A percentile compares a stretch with the other conserved stretches of the same genome.
phyloP scores from a whole-genome alignment of 2,113 vertebrate species.

The Bubo bubo region DNA sequence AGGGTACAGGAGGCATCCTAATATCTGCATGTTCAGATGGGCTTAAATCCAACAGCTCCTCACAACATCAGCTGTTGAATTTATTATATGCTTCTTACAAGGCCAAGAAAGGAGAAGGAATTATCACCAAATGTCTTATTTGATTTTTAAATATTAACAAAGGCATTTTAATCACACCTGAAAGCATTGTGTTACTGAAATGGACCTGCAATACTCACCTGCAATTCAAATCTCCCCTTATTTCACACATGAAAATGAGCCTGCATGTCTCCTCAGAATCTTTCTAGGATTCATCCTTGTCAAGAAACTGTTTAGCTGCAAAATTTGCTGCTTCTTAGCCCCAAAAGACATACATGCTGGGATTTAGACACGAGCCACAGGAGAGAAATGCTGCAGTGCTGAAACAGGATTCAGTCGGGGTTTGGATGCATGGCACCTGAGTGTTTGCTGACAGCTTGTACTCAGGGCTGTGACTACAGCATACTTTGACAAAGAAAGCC shows the following conservation, averaged over 20 bases:
- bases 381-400: background rate
- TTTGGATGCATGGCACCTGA: background rate
- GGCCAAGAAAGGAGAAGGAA: background rate
- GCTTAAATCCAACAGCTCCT: slow-evolving; percentile 15
- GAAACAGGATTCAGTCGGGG: background rate
- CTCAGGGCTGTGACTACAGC: background rate
- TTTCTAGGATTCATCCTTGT: background rate
- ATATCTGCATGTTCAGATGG: background rate
- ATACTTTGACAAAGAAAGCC: background rate
- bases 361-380: background rate
- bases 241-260: background rate
- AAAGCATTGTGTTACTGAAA: background rate
- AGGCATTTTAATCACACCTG: background rate
- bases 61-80: background rate
- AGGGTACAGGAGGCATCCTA: background rate
- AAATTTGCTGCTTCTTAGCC: background rate
- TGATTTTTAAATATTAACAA: background rate
- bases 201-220: background rate
- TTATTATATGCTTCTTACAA: slow-evolving; percentile 2
- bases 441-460: background rate
- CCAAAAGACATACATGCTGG: background rate
- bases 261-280: background rate
- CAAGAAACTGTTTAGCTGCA: background rate
- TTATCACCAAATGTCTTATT: background rate
- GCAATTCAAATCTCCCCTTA: background rate